Conservation (phyloP, 2,113 vertebrate genomes). For the Thinocorus orbignyianus region DNA sequence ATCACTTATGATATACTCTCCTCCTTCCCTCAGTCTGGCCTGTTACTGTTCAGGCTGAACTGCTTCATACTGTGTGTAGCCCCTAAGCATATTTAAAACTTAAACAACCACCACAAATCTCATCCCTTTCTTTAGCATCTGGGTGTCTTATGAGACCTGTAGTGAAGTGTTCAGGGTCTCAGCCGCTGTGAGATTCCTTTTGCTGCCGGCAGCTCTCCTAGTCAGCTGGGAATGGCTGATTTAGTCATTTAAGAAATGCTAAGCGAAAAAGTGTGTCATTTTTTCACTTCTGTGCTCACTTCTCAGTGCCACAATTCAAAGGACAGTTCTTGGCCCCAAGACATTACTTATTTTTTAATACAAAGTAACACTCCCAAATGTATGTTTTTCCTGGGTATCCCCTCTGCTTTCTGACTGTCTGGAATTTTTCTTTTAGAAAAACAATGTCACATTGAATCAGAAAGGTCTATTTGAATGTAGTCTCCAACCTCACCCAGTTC, state of each 20-base stretch:
- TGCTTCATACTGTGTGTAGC: background rate
- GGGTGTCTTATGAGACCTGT: background rate
- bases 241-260: slow-evolving; percentile 28
- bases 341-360: slow-evolving; percentile 15
- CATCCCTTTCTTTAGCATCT: background rate
- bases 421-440: slow-evolving; percentile 47
- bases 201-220: background rate
- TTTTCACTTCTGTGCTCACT: slow-evolving; percentile 24
- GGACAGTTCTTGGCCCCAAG: slow-evolving; percentile 25
- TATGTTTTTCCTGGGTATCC: slow-evolving; percentile 15
- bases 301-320: slow-evolving; percentile 29
- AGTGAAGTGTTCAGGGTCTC: background rate
- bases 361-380: slow-evolving; percentile 30
- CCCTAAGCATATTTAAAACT: background rate
- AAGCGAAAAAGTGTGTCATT: background rate
- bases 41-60: background rate
- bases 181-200: background rate
- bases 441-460: slow-evolving; percentile 29
- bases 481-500: background rate
- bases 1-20: background rate
- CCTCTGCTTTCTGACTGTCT: slow-evolving; percentile 42
- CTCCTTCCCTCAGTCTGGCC: background rate
- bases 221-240: background rate
- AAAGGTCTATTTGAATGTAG: background rate
- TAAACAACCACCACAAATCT: background rate